Conservation (phyloP, 2,113 vertebrate genomes). For the Diphyllodes magnificus region DNA sequence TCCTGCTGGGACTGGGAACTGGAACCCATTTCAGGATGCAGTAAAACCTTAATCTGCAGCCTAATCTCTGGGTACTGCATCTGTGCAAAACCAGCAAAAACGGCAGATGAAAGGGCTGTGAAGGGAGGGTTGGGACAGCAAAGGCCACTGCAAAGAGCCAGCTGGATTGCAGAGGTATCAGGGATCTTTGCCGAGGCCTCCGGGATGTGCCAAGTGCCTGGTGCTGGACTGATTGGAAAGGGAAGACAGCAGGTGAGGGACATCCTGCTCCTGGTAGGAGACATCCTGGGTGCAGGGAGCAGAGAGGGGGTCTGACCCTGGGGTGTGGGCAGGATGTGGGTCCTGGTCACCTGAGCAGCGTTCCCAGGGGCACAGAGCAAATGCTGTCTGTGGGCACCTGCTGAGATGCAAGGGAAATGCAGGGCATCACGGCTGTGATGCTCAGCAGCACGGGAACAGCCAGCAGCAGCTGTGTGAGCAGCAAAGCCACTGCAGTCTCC, state of each 20-base stretch:
- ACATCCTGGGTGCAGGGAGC: background rate
- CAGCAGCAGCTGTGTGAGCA: background rate
- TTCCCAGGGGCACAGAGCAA: background rate
- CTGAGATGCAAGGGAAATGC: background rate
- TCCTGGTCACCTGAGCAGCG: background rate
- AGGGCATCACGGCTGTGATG: background rate
- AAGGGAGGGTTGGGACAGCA: background rate
- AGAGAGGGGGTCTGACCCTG: background rate
- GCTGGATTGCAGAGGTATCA: background rate
- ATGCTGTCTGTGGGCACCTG: background rate
- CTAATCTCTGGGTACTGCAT: conserved; percentile 22
- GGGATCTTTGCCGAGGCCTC: background rate
- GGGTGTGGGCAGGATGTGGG: fast-evolving
- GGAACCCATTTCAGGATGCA: conserved; percentile 12
- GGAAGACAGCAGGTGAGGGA: background rate
- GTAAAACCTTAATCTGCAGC: conserved; percentile 40
- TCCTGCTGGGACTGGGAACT: background rate
- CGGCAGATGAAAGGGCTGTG: background rate
- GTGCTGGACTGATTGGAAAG: background rate
- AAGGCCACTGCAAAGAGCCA: background rate
- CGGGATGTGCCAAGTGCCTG: background rate
- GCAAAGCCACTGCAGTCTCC: background rate
- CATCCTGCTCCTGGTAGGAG: background rate
- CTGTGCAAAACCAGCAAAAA: background rate
- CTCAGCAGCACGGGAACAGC: fast-evolving